These are phyloP conservation scores for Antheraea pernyi DNA, from an alignment of 1,140 invertebrate species.

Conservation along the genomic window DNA sequence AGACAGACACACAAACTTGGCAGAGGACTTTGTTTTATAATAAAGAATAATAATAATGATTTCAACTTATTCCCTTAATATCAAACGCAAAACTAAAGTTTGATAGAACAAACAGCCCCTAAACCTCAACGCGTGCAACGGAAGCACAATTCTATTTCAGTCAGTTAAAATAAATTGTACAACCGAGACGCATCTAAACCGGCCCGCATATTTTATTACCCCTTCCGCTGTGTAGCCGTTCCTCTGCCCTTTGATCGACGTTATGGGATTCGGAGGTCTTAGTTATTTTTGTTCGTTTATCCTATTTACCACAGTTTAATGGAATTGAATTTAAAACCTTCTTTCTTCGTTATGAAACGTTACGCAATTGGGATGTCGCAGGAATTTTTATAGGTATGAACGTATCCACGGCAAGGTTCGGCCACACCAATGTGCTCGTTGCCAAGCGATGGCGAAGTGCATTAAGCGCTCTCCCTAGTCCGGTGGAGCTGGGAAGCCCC, in stretches of 20 bases:
- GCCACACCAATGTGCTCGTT: too few species aligned
- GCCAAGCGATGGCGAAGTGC: too few species aligned
- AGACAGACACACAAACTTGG: too few species aligned
- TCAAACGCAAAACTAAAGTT: not conserved
- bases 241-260: slow-evolving; percentile 25
- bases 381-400: too few species aligned
- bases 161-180: slow-evolving; percentile 40
- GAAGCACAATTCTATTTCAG: slow-evolving; percentile 31
- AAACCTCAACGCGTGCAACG: slow-evolving; percentile 12
- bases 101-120: not conserved
- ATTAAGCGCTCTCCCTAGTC: too few species aligned
- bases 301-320: not conserved
- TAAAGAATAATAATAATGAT: too few species aligned
- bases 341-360: not conserved
- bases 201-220: slow-evolving; percentile 30
- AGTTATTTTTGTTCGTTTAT: not conserved
- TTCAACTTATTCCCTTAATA: not conserved
- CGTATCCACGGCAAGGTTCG: too few species aligned
- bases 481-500: too few species aligned
- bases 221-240: slow-evolving; percentile 19
- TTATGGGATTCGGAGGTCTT: slow-evolving; percentile 5
- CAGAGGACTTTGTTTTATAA: too few species aligned
- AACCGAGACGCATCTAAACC: slow-evolving; percentile 23
- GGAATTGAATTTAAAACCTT: not conserved
- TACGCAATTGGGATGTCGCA: too few species aligned